A percentile compares a stretch with the other conserved stretches of the same genome.
Conservation (phyloP, 1,140 invertebrate genomes). For the Diachasma alloeum region DNA sequence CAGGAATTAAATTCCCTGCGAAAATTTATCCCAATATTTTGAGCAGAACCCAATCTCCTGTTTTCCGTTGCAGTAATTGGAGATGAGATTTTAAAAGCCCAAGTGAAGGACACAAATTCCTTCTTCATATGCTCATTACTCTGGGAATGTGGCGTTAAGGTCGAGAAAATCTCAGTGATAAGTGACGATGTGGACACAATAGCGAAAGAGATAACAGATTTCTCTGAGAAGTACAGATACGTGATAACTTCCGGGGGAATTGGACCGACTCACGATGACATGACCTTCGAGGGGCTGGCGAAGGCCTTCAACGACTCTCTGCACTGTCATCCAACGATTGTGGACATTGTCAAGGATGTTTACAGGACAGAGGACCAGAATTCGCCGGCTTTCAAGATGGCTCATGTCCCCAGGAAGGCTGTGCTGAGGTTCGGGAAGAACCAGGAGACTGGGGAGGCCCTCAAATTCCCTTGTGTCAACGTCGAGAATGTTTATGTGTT, state of each 20-base stretch:
- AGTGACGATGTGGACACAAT: conserved; percentile 77
- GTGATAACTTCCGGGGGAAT: conserved; percentile 85
- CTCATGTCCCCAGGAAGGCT: conserved; percentile 60
- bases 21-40: no score
- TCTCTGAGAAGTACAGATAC: conserved; percentile 70
- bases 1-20: no score
- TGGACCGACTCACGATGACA: conserved; percentile 87
- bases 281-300: conserved; percentile 81
- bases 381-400: conserved; percentile 64
- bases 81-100: conserved; percentile 87
- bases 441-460: conserved; percentile 38
- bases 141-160: conserved; percentile 72
- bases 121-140: conserved; percentile 73
- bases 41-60: background rate
- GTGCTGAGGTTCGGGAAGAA: conserved; percentile 61
- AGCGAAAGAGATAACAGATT: conserved; percentile 72
- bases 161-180: conserved; percentile 76
- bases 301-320: conserved; percentile 74
- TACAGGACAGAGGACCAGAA: conserved; percentile 51
- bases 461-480: conserved; percentile 73
- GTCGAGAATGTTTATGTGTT: conserved; percentile 81
- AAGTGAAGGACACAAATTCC: conserved; percentile 80
- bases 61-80: conserved; percentile 72
- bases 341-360: conserved; percentile 67
- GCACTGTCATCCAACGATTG: conserved; percentile 69